Evolutionary conservation across 2,113 vertebrate species (phyloP), one percentile per base, ranked within the genome.

Genomic region (Cairina moschata): DNA sequence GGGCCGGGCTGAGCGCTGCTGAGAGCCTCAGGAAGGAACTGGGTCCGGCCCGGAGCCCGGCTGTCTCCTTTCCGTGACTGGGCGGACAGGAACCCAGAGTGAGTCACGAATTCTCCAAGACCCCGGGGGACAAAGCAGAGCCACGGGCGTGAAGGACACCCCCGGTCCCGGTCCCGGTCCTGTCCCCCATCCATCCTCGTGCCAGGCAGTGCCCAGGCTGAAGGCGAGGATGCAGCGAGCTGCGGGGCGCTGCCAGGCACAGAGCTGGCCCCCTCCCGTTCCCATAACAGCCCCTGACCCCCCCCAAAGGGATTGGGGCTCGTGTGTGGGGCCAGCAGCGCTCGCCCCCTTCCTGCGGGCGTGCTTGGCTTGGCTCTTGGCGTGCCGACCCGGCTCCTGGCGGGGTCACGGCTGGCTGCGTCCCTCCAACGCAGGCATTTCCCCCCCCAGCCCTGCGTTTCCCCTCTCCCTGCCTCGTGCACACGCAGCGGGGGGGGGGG

Each of bases 1-100:
- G 40, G 40, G 40, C 40, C 40, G 13, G 40, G 46, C 36, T 25
- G 29, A 80, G 82, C 14, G 83, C 83, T n/a, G 83, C 59, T 9
- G 20, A 71, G 78, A 3, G 0, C 22, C 21, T 69, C 94, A 95
- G 95, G 94, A 96, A 95, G 95, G 95, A 96, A 96, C 93, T 91
- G 90, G 15, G 90, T 83, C 90, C 48, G 14, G 75, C 88, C 90
- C 11, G 55, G 91, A 95, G 88, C 17, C 92, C 54, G 11, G 4
- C 31, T 67, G 96, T 95, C 95, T 96, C 34, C 50, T 85, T 48
- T 16, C 60, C 40, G 6, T 94, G 93, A 94, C 81, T 36, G 91
- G 77, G 8, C 78, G 62, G 88, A 65, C 17, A 83, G 75, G 82
- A 96, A 96, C 91, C 65, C 85, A 1, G 71, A 46, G 71, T 96